Base-by-base conservation (phyloP, 2,113 vertebrate species). In the Pygoscelis adeliae region DNA sequence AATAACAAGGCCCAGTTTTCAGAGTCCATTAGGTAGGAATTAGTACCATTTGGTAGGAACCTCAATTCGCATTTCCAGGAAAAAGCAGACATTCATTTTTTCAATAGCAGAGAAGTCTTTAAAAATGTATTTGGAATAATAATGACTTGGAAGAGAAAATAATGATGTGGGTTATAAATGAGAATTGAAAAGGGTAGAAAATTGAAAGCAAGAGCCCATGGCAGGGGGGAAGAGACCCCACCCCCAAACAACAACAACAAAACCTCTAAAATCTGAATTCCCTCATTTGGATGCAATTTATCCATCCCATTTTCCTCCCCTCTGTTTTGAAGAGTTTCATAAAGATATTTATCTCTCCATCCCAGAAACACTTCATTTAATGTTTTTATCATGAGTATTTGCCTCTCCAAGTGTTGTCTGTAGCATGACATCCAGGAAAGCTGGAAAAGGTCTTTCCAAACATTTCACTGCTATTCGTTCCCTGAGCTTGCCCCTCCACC, bases 181-280 rank as follows among this genome's bases (percentile, higher is more conserved):
- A 83, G 34, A 67, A 83, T 3, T 56, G 13, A 69, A 83, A 76
- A 26, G 21, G 13, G 6, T 7, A 69, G 21, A 49, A 72, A 82
- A 89, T 1, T 36, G 30, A 89, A 90, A 87, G 40, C 20, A 61
- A 69, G 30, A 70, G 14, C 1, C 9, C 8, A 8, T 14, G 12
- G 13, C 13, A 2, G 13, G 5, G 26, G 13, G 15, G 2, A 6
- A 3, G 7, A 5, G 13, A 46, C 44, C 5, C 2, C 11, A 42
- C 16, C 8, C 6, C 23, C 21, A 9, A 42, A 32, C 21, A 59
- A 10, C 26, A 50, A 19, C 32, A 50, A 19, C 15, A 36, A 61
- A 77, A 56, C 3, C 40, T 78, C 19, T 69, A 6, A 74, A 73
- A 10, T 67, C 44, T 6, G 12, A 62, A 79, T 23, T 79, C 44